Percentiles rank a stretch among this genome's conserved stretches.
Evolutionary conservation across 2,797 vertebrate species (phyloP).

Genomic region (Zalophus californianus): DNA sequence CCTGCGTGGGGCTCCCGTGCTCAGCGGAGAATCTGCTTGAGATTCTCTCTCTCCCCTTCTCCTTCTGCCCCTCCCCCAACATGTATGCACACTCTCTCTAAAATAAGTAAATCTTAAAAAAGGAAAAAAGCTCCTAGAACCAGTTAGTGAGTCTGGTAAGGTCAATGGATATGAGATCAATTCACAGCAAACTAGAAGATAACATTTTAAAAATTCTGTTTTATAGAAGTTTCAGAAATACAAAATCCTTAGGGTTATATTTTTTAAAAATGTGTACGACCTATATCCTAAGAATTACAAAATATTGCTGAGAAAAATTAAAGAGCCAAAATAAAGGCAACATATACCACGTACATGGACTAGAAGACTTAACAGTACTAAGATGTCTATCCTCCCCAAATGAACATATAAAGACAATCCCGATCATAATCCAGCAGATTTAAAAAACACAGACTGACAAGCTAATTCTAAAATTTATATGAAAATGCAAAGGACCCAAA

Average conservation of each 20-base stretch:
- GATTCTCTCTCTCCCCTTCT: not conserved
- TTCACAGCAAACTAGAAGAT: not conserved
- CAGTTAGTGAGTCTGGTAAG: not conserved
- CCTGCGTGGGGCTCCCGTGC: not conserved
- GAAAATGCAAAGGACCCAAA: conserved; percentile 34
- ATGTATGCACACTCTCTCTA: not conserved
- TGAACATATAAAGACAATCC: not conserved
- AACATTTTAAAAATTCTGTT: not conserved
- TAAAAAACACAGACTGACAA: not conserved
- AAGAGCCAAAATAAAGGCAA: conserved; percentile 6
- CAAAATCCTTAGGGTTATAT: not conserved
- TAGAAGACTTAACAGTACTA: not conserved
- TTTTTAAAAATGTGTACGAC: not conserved
- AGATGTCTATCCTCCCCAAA: not conserved
- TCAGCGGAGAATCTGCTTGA: not conserved
- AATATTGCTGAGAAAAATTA: not conserved
- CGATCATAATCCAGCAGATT: not conserved
- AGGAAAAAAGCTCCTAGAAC: not conserved
- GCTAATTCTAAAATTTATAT: conserved; percentile 13
- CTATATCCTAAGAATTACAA: not conserved
- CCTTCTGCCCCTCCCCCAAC: not conserved
- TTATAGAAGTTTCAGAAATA: not conserved
- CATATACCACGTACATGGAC: not conserved
- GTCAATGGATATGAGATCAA: not conserved
- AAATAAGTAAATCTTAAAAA: not conserved